These are phyloP conservation scores for Psilopsiagon aurifrons DNA, from an alignment of 2,113 vertebrate species.

Conservation along the genomic window DNA sequence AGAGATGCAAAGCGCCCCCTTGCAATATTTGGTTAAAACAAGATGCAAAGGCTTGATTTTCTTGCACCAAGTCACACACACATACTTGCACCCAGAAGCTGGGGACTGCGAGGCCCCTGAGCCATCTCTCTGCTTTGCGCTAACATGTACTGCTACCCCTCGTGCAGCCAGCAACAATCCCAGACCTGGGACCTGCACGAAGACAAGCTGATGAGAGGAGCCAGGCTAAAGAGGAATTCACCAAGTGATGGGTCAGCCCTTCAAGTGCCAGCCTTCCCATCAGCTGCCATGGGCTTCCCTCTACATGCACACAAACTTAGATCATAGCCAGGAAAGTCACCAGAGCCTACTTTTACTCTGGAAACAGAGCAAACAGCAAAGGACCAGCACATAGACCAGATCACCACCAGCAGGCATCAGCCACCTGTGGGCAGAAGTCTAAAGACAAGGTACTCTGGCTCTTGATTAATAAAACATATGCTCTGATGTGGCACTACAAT, in stretches of 20 bases:
- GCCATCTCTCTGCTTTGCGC: neutral
- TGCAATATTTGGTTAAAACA: neutral
- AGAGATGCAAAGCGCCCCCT: neutral
- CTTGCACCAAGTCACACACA: neutral
- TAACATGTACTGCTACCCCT: neutral
- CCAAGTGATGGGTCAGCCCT: neutral
- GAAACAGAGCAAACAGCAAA: neutral
- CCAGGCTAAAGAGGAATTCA: neutral
- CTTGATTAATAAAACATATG: neutral
- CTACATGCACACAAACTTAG: neutral
- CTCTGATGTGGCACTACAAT: neutral
- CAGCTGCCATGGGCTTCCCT: neutral
- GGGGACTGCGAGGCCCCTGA: neutral
- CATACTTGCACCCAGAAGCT: neutral
- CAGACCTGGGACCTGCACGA: neutral
- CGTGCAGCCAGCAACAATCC: fast-evolving
- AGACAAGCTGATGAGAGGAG: neutral
- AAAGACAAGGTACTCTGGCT: neutral
- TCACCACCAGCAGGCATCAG: neutral
- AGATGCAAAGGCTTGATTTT: neutral
- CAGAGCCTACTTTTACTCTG: neutral
- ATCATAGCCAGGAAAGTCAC: neutral
- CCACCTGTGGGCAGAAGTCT: neutral
- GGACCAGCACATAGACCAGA: neutral
- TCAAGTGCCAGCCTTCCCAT: neutral